phyloP scores from a whole-genome alignment of 2,113 vertebrate genomes.

The Phycodurus eques region DNA sequence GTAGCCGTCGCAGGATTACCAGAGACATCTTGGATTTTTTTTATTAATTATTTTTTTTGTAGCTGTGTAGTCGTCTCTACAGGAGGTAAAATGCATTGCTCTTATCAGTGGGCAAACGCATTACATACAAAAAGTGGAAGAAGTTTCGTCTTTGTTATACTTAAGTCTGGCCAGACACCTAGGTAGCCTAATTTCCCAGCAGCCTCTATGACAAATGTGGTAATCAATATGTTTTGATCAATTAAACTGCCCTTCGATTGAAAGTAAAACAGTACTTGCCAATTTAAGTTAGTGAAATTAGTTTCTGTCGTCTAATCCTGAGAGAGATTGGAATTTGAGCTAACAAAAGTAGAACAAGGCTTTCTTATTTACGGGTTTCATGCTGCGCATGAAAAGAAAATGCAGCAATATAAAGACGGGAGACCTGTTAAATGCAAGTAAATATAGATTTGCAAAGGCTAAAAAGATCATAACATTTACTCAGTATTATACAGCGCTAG shows the following conservation, averaged over 20 bases:
- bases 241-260: constrained; percentile 2
- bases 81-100: constrained; percentile 13
- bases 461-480: too few species aligned
- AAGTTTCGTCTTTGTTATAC: background rate
- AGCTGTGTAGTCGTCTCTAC: constrained; percentile 17
- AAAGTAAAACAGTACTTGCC: background rate
- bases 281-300: background rate
- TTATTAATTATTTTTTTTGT: background rate
- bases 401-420: background rate
- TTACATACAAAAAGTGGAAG: background rate
- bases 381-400: background rate
- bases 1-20: constrained; percentile 45
- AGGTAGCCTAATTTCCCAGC: background rate
- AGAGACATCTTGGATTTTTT: constrained; percentile 50
- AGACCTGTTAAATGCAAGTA: too few species aligned
- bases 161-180: background rate
- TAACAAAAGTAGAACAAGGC: background rate
- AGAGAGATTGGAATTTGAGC: background rate
- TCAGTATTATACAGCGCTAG: too few species aligned
- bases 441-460: too few species aligned
- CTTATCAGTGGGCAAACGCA: background rate
- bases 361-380: background rate
- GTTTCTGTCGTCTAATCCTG: background rate
- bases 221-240: constrained; percentile 10
- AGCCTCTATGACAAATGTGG: background rate